Base-by-base conservation (phyloP, 2,113 vertebrate genomes). In the Stomatorhinus ivindoensis region DNA sequence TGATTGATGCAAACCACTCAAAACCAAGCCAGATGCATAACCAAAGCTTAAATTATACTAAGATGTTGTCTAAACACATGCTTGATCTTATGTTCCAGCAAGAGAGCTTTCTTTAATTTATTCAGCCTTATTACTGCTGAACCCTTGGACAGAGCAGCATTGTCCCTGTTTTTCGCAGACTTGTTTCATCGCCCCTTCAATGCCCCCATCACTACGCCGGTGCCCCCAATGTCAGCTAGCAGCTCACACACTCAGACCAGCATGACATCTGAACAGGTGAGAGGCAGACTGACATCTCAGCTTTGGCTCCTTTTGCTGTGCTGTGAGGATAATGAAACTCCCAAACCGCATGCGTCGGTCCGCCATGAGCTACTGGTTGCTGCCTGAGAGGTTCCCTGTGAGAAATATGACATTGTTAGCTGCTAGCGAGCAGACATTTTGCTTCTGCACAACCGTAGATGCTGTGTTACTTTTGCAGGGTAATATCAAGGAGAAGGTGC, bases 191-290 rank as follows among this genome's bases (percentile, higher is more conserved):
- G 96, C 92, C 95, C 93, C 94, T 93, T 96, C 47, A 91, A 93
- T 90, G 94, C 96, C 94, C 93, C 96, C 92, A 93, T 95, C 92
- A 91, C 93, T 92, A 88, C 95, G 91, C 91, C 96, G 91, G 93
- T 94, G 90, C 91, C 95, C 91, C 92, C 95, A 91, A 92, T 95
- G 92, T 93, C 94, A 92, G 95, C 93, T 95, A 96, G 92, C 94
- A 94, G 91, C 93, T 94, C 94, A 91, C 94, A 95, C 90, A 92
- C 98, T 91, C 97, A 98, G 98, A 98, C 99, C 97, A 80, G 84
- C 65, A 24, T 39, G 24, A 73, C 42, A 48, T 48, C 21, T 31
- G 9, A 50, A 83, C 31, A 50, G n/a, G n/a, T 87, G 82, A 69
- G n/a, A 69, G n/a, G n/a, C 61, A 69, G 61, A 9, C 61, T 80